Conservation (phyloP, 2,113 vertebrate species). For the Rutilus rutilus region DNA sequence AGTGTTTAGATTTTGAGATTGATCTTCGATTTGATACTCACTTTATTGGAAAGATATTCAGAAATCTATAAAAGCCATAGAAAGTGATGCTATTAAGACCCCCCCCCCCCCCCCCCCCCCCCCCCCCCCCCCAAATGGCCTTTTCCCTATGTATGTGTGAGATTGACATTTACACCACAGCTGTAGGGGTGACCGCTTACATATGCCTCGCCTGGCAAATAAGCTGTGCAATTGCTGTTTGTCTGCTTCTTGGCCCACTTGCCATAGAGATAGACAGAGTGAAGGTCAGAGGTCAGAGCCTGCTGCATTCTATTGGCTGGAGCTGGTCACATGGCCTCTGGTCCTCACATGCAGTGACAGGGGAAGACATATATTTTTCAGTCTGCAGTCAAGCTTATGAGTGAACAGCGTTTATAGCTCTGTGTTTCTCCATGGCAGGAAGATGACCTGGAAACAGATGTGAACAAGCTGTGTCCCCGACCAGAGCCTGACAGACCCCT, state of each 20-base stretch:
- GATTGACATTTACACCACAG: constrained; percentile 23
- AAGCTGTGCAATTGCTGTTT: background rate
- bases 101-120: no score
- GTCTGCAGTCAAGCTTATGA: constrained; percentile 29
- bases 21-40: background rate
- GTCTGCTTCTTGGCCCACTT: background rate
- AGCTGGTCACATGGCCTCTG: background rate
- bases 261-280: background rate
- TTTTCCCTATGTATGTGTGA: background rate
- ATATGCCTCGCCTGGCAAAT: constrained; percentile 9
- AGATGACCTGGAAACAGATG: constrained; percentile 89
- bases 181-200: background rate
- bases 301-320: background rate
- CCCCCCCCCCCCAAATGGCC: no score
- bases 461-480: constrained; percentile 75
- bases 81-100: no score
- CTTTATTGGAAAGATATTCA: background rate
- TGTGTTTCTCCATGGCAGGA: constrained; percentile 72
- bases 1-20: background rate
- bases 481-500: constrained; percentile 78
- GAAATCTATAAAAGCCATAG: background rate
- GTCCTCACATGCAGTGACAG: background rate
- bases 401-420: background rate
- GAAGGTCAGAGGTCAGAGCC: background rate
- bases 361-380: constrained; percentile 12